Conservation (phyloP, 2,797 vertebrate species). For the Enteromius afrohamiltoni region DNA sequence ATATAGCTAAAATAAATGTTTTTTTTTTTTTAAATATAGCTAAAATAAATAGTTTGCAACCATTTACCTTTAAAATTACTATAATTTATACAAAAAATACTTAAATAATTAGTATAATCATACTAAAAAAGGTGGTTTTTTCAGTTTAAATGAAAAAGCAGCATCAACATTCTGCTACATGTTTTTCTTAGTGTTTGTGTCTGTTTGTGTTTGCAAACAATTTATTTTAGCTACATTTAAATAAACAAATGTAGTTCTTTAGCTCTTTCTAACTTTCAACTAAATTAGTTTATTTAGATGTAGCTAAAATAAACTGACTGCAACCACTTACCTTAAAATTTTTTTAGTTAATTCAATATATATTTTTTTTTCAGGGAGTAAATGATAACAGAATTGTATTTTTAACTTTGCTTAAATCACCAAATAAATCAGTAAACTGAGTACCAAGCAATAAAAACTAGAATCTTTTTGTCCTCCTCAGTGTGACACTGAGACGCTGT, state of each 20-base stretch:
- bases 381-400: background rate
- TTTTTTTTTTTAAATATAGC: too few relatives aligned
- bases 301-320: too few relatives aligned
- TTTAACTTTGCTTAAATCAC: background rate
- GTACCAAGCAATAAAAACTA: background rate
- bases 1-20: too few relatives aligned
- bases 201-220: too few relatives aligned
- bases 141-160: background rate
- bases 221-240: too few relatives aligned
- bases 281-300: too few relatives aligned
- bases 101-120: too few relatives aligned
- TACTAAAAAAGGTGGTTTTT: background rate
- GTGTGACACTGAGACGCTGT: constrained; percentile 18
- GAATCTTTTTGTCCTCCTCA: constrained; percentile 12
- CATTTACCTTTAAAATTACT: background rate
- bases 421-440: background rate
- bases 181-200: background rate
- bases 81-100: too few relatives aligned
- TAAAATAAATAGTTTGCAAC: background rate
- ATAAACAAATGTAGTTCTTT: too few relatives aligned
- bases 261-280: too few relatives aligned
- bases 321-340: too few relatives aligned
- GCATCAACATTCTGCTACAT: background rate
- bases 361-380: background rate
- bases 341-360: too few relatives aligned